phyloP scores from a whole-genome alignment of 2,888 invertebrate genomes.

The Bombylius discolor region DNA sequence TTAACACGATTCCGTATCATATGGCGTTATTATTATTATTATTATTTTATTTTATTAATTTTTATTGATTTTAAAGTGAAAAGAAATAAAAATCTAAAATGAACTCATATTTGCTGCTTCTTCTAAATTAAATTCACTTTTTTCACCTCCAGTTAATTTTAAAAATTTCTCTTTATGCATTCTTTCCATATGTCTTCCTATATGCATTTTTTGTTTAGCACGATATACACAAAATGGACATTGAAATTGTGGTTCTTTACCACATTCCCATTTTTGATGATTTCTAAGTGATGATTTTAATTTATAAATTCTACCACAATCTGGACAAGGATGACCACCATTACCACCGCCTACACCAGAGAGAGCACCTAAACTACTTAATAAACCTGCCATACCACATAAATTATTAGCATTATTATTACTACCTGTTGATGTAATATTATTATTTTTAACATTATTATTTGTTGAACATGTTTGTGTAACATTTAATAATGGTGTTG shows the following conservation, averaged over 20 bases:
- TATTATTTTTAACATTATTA: not conserved
- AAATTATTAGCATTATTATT: constrained; percentile 3
- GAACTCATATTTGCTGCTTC: constrained; percentile 11
- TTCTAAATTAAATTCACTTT: constrained; percentile 19
- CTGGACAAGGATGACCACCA: constrained; percentile 55
- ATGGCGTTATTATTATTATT: not conserved
- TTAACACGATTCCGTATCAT: too few relatives aligned
- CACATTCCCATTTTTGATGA: constrained; percentile 77
- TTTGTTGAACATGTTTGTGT: not conserved
- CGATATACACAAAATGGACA: constrained; percentile 74
- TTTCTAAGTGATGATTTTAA: constrained; percentile 72
- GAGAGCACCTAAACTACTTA: constrained; percentile 10
- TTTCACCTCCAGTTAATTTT: constrained; percentile 29
- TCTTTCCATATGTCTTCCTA: constrained; percentile 67
- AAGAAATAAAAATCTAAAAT: not conserved
- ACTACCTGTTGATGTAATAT: not conserved
- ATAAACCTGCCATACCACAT: constrained; percentile 9
- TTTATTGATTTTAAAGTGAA: not conserved
- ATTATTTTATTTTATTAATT: constrained; percentile 2
- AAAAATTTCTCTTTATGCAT: constrained; percentile 59
- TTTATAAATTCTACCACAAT: constrained; percentile 75
- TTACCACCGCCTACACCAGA: constrained; percentile 15
- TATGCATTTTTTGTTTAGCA: constrained; percentile 75
- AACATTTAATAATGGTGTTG: too few relatives aligned
- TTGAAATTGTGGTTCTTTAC: constrained; percentile 71